Evolutionary conservation across 2,888 invertebrate species (phyloP).

Genomic region (Liodrosophila aerea): DNA sequence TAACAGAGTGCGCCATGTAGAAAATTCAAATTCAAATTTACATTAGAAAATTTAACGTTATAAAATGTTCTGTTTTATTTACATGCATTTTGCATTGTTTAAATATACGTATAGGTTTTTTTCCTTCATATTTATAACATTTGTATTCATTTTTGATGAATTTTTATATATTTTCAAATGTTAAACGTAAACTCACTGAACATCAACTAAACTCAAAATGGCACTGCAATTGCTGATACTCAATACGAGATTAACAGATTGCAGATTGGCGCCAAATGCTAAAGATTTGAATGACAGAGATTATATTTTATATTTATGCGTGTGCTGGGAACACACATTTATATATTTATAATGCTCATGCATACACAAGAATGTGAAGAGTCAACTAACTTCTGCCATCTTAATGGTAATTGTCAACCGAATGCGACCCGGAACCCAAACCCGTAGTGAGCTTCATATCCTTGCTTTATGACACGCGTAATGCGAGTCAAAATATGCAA

Average conservation of each 20-base stretch:
- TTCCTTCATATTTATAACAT: too few species aligned
- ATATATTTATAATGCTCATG: slow-evolving; percentile 1
- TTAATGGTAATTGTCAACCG: slow-evolving; percentile 45
- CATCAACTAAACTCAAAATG: slow-evolving; percentile 2
- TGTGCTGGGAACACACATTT: too few species aligned
- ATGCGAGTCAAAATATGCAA: slow-evolving; percentile 76
- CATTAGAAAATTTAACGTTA: too few species aligned
- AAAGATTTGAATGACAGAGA: neutral
- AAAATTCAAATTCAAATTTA: too few species aligned
- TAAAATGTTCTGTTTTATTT: too few species aligned
- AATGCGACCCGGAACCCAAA: slow-evolving; percentile 4
- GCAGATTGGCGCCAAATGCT: slow-evolving; percentile 22
- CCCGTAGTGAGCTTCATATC: slow-evolving; percentile 49
- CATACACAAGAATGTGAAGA: slow-evolving; percentile 2
- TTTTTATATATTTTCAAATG: too few species aligned
- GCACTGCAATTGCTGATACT: neutral
- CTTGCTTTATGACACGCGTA: slow-evolving; percentile 76
- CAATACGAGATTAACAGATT: slow-evolving; percentile 13
- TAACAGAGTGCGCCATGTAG: too few species aligned
- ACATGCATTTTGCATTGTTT: too few species aligned
- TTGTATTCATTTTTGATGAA: too few species aligned
- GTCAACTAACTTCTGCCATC: slow-evolving; percentile 23
- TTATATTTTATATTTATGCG: neutral
- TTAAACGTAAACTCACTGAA: too few species aligned
- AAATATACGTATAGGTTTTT: too few species aligned